A percentile compares a stretch with the other conserved stretches of the same genome.
phyloP scores from a whole-genome alignment of 2,113 vertebrate genomes.

The Austrofundulus limnaeus region DNA sequence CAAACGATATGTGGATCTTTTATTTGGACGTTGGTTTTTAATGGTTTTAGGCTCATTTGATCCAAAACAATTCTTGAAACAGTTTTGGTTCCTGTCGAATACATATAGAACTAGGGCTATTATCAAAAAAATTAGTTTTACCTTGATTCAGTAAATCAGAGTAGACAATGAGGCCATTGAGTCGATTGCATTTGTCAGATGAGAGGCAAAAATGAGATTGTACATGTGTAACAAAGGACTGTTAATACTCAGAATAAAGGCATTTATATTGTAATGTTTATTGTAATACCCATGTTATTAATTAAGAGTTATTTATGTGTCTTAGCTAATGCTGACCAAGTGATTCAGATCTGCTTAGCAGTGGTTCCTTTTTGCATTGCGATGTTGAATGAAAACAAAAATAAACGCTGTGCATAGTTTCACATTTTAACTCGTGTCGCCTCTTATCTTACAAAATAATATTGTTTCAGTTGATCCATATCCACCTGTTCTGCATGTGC shows the following conservation, averaged over 20 bases:
- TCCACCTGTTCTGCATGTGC: too few relatives aligned
- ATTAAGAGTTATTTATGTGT: conserved; percentile 68
- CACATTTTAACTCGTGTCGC: conserved; percentile 39
- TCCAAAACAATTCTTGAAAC: conserved; percentile 19
- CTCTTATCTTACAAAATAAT: neutral
- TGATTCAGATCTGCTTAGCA: conserved; percentile 72
- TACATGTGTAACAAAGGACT: conserved; percentile 80
- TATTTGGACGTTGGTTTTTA: conserved; percentile 27
- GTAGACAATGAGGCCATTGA: too few relatives aligned
- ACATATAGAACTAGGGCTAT: conserved; percentile 35
- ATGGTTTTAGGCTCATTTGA: conserved; percentile 29
- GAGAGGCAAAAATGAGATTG: conserved; percentile 62
- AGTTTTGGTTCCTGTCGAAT: conserved; percentile 41
- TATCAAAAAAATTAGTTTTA: conserved; percentile 24
- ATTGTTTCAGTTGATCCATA: too few relatives aligned
- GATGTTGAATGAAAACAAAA: conserved; percentile 69
- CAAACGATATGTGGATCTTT: conserved; percentile 23
- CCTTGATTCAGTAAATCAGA: conserved; percentile 27
- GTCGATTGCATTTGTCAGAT: conserved; percentile 54
- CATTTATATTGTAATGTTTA: conserved; percentile 81
- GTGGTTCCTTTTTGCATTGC: conserved; percentile 74
- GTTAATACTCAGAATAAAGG: conserved; percentile 78
- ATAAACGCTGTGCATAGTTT: conserved; percentile 71
- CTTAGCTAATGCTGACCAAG: conserved; percentile 61
- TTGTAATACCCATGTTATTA: conserved; percentile 76